Conservation (phyloP, 2,113 vertebrate genomes). For the Vimba vimba region DNA sequence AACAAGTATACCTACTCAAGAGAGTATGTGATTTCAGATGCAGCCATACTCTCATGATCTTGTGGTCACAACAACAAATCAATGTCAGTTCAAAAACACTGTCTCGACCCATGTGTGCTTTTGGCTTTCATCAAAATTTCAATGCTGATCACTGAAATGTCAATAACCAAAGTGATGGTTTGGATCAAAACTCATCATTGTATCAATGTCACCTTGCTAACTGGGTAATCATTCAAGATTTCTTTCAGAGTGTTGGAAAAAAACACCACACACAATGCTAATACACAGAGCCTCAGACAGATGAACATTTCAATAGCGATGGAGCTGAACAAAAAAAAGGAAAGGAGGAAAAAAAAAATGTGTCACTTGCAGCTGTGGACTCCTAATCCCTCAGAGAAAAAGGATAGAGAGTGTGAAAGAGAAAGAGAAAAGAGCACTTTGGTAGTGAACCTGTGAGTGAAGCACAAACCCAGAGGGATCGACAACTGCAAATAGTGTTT, state of each 20-base stretch:
- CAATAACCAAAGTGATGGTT: too few species aligned
- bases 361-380: constrained; percentile 38
- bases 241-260: not conserved
- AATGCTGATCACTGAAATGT: too few species aligned
- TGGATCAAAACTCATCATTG: too few species aligned
- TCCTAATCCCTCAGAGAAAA: constrained; percentile 28
- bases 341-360: not conserved
- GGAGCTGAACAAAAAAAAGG: constrained; percentile 9
- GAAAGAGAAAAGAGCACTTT: constrained; percentile 22
- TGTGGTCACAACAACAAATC: too few species aligned
- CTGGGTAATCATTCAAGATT: not conserved
- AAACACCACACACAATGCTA: constrained; percentile 6
- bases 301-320: constrained; percentile 22
- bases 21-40: too few species aligned
- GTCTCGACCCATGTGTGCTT: too few species aligned
- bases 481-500: constrained; percentile 16
- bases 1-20: too few species aligned
- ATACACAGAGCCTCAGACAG: constrained; percentile 18
- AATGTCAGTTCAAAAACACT: too few species aligned
- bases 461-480: constrained; percentile 10
- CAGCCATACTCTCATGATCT: too few species aligned
- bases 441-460: constrained; percentile 1
- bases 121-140: too few species aligned
- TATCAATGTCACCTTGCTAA: too few species aligned
- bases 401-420: constrained; percentile 7